These are phyloP conservation scores for Tarsius wallacei DNA, from an alignment of 2,797 vertebrate species.

Conservation along the genomic window DNA sequence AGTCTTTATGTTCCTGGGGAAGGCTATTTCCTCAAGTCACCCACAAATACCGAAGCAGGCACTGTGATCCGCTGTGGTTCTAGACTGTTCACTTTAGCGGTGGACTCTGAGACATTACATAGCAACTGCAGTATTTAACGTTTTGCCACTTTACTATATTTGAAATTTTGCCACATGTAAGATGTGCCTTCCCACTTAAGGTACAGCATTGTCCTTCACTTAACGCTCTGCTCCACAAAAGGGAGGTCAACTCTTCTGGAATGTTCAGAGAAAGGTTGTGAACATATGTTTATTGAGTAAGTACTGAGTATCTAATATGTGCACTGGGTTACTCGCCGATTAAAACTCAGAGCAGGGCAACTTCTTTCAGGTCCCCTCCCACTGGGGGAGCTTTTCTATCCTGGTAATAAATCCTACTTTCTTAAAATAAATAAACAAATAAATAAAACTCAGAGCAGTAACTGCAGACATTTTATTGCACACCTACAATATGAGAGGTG, in stretches of 20 bases:
- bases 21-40: conserved; percentile 33
- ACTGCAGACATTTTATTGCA: not conserved
- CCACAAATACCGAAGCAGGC: not conserved
- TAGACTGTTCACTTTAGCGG: not conserved
- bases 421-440: no score
- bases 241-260: not conserved
- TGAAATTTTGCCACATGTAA: conserved; percentile 31
- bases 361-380: no score
- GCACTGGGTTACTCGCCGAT: no score
- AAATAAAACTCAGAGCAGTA: not conserved
- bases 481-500: not conserved
- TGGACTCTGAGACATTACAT: not conserved
- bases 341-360: not conserved
- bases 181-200: conserved; percentile 38
- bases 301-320: not conserved
- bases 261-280: not conserved
- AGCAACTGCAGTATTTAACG: not conserved
- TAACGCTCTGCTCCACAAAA: not conserved
- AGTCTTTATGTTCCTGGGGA: not conserved
- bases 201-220: not conserved
- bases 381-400: no score
- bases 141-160: not conserved
- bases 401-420: no score
- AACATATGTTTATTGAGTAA: not conserved
- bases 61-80: not conserved